Evolutionary conservation across 1,140 invertebrate genomes (phyloP).

Genomic region (Drosophila quadrilineata): DNA sequence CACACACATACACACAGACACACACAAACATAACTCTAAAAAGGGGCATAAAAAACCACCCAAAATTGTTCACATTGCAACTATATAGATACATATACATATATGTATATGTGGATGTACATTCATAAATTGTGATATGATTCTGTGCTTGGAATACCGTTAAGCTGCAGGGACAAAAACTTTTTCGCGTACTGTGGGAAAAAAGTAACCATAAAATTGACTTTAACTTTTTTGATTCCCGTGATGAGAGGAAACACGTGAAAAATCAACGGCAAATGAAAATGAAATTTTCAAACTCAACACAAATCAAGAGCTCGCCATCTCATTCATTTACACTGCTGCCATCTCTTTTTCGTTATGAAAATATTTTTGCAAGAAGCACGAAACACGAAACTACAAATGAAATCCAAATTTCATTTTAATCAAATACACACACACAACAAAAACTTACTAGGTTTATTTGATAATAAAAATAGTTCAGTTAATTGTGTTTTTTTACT

Average conservation of each 20-base stretch:
- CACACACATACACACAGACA: no score
- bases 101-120: background rate
- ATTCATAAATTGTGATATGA: slow-evolving; percentile 2
- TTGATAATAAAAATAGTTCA: no score
- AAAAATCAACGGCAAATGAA: background rate
- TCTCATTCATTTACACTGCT: background rate
- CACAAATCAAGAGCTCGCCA: background rate
- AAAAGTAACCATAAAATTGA: slow-evolving; percentile 44
- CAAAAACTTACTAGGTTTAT: no score
- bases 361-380: slow-evolving; percentile 54
- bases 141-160: slow-evolving; percentile 20
- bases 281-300: background rate
- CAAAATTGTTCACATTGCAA: slow-evolving; percentile 9
- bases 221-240: slow-evolving; percentile 64
- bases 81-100: background rate
- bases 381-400: slow-evolving; percentile 42
- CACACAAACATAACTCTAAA: no score
- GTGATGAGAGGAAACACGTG: slow-evolving; percentile 36
- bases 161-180: slow-evolving; percentile 51
- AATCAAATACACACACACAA: background rate
- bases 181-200: slow-evolving; percentile 42
- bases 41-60: slow-evolving; percentile 28
- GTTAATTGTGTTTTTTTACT: no score
- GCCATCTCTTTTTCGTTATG: background rate
- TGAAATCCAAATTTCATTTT: slow-evolving; percentile 61